phyloP scores from a whole-genome alignment of 2,888 invertebrate species.

The Apantesis nais region DNA sequence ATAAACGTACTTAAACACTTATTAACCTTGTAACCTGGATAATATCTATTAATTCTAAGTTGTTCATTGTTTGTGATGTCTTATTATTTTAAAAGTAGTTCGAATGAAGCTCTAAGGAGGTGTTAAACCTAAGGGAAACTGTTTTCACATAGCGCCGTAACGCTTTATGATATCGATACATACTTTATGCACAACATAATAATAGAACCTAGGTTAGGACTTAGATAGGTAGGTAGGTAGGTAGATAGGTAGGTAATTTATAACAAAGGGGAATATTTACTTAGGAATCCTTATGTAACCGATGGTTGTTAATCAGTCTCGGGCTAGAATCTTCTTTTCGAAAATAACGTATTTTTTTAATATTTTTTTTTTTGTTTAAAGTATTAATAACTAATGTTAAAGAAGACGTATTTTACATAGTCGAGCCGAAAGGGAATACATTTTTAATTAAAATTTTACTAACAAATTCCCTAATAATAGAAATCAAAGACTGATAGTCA shows the following conservation, averaged over 20 bases:
- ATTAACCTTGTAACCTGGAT: too few relatives aligned
- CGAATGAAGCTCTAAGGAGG: background rate
- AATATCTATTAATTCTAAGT: background rate
- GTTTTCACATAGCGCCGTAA: background rate
- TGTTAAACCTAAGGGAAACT: too few relatives aligned
- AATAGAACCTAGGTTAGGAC: background rate
- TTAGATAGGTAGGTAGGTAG: too few relatives aligned
- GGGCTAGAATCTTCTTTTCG: background rate
- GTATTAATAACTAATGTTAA: background rate
- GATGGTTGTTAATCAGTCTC: background rate
- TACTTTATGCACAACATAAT: background rate
- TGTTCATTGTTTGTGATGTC: background rate
- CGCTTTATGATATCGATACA: background rate
- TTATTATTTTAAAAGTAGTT: background rate
- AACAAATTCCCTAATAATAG: background rate
- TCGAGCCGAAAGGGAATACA: background rate
- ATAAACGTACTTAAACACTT: slow-evolving; percentile 17
- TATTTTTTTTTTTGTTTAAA: too few relatives aligned
- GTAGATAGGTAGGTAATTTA: too few relatives aligned
- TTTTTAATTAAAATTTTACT: background rate
- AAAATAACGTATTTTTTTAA: background rate
- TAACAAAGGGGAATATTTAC: background rate
- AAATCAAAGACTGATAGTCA: slow-evolving; percentile 50
- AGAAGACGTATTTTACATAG: background rate
- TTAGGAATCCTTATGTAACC: background rate